phyloP scores from a whole-genome alignment of 1,140 invertebrate genomes.

The Maniola jurtina region DNA sequence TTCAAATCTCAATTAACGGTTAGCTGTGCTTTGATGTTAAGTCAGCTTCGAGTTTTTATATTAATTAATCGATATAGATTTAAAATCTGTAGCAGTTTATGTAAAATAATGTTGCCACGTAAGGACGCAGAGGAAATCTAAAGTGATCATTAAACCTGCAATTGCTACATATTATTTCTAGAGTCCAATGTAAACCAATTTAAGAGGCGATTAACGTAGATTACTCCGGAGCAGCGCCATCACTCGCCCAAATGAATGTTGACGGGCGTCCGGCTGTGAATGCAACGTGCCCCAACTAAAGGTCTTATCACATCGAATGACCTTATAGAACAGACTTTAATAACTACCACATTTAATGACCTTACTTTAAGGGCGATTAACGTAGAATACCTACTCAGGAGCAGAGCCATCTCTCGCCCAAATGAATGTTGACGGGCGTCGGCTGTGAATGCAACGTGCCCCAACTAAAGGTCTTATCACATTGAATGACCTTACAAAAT shows the following conservation, averaged over 20 bases:
- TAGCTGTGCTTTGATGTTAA: too few species aligned
- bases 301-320: not conserved
- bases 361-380: too few species aligned
- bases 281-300: not conserved
- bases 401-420: not conserved
- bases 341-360: too few species aligned
- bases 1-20: too few species aligned
- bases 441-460: slow-evolving; percentile 12
- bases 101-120: too few species aligned
- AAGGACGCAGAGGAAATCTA: not conserved
- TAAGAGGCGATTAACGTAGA: slow-evolving; percentile 24
- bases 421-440: slow-evolving; percentile 1
- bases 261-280: slow-evolving; percentile 19
- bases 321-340: too few species aligned
- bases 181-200: slow-evolving; percentile 24
- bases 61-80: too few species aligned
- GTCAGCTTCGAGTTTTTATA: too few species aligned
- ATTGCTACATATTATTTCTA: slow-evolving; percentile 9
- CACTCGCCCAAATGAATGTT: slow-evolving; percentile 28
- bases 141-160: slow-evolving; percentile 1
- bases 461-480: not conserved
- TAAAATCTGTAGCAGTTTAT: too few species aligned
- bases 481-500: not conserved
- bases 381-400: too few species aligned
- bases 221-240: slow-evolving; percentile 21